Conservation (phyloP, 2,888 invertebrate species). For the Drosophila colorata region DNA sequence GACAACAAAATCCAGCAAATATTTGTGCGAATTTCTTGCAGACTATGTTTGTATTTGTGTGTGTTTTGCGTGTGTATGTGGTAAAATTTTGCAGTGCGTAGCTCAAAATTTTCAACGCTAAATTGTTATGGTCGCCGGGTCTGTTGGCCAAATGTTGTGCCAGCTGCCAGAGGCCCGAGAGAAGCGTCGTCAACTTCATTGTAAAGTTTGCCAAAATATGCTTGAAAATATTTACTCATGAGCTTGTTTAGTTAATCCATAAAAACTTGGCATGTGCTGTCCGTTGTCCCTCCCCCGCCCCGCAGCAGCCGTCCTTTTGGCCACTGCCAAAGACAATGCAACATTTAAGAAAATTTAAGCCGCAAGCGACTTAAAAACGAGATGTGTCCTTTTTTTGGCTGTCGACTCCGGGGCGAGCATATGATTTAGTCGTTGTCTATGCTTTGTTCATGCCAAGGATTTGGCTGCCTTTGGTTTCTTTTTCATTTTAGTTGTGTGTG, state of each 20-base stretch:
- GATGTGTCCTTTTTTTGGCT: conserved; percentile 54
- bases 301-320: conserved; percentile 6
- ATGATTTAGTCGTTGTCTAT: conserved; percentile 65
- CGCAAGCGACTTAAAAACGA: conserved; percentile 77
- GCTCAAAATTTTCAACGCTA: conserved; percentile 72
- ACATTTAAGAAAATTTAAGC: conserved; percentile 80
- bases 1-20: conserved; percentile 61
- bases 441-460: conserved; percentile 55
- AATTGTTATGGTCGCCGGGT: conserved; percentile 67
- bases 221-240: conserved; percentile 80
- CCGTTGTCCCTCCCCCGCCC: conserved; percentile 1
- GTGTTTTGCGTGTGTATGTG: conserved; percentile 16
- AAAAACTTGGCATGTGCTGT: conserved; percentile 72
- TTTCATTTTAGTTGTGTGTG: conserved; percentile 24
- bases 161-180: not conserved
- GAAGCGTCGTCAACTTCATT: conserved; percentile 60
- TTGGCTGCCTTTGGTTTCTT: conserved; percentile 58
- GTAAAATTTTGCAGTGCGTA: conserved; percentile 72
- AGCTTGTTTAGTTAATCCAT: conserved; percentile 81
- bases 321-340: conserved; percentile 66
- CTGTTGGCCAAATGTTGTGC: conserved; percentile 24
- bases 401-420: conserved; percentile 48
- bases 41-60: conserved; percentile 32
- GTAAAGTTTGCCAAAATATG: conserved; percentile 74
- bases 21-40: conserved; percentile 74